Evolutionary conservation across 2,113 vertebrate species (phyloP), one percentile per base, ranked within the genome.

Genomic region (Dromas ardeola): DNA sequence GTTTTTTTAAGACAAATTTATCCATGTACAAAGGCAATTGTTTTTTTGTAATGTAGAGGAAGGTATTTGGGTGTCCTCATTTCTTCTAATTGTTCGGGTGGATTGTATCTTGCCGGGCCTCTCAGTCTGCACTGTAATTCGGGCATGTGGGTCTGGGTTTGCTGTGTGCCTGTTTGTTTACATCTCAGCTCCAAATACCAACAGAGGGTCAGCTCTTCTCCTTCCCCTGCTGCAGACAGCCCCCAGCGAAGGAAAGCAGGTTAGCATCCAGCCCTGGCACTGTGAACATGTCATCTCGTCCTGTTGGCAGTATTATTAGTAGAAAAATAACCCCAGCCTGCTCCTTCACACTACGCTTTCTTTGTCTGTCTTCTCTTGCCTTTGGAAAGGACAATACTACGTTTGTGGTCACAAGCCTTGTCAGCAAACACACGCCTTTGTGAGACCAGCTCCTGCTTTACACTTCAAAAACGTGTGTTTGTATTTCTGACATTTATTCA

Each of bases 351-450:
- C 40, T 32, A 9, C 0, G 2, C 50, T 93, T 72, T 49, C 78
- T 93, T 96, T 95, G 62, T 93, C 61, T 86, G 32, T 72, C 53
- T 67, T 62, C 70, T 87, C 74, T 69, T 74, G 67, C 45, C 36
- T 92, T 72, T 76, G 49, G 49, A 69, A 89, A 70, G 66, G 84
- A 91, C 78, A 96, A 73, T 58, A 50, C 25, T 13, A 10, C 3
- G 0, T 65, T 86, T 95, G 66, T 96, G 87, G 86, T 80, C 87
- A 94, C 50, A 93, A 88, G 76, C 55, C 77, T 65, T 96, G 94
- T 82, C 56, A 88, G 95, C 92, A 96, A 97, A 97, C 81, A 96
- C 58, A 78, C 34, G 89, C 65, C 80, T 94, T 92, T 96, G 80
- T 95, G 82, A 81, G 63, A 77, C 49, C 34, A 74, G 58, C 32